Conservation (phyloP, 2,797 vertebrate species). For the Anisognathus igniventris region DNA sequence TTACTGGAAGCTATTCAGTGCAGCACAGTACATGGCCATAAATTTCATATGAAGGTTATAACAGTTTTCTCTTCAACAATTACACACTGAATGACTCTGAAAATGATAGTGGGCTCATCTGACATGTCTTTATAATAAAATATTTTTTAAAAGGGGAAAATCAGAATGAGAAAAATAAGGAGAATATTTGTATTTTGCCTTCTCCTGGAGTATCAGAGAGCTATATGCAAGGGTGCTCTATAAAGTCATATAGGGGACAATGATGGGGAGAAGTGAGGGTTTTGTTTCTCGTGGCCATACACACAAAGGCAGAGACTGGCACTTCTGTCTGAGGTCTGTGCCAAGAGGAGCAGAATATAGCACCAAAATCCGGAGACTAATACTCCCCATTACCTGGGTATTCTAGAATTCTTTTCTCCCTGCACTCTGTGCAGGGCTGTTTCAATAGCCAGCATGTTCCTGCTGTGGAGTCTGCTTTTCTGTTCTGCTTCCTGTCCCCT, state of each 20-base stretch:
- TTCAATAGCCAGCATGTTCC: neutral
- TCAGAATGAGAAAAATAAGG: neutral
- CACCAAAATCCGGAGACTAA: neutral
- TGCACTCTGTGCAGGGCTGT: neutral
- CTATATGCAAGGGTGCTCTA: neutral
- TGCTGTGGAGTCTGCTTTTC: neutral
- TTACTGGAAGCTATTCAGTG: neutral
- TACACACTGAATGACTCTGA: slow-evolving; percentile 35
- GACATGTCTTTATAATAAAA: neutral
- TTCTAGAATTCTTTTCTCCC: neutral
- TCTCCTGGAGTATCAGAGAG: neutral
- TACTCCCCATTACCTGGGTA: neutral
- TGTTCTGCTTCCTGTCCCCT: neutral
- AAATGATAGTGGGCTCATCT: slow-evolving; percentile 35
- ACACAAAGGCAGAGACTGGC: neutral
- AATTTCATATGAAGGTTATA: slow-evolving; percentile 25
- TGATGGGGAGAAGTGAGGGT: neutral
- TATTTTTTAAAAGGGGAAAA: neutral
- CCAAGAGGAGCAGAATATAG: neutral
- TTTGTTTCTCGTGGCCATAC: neutral
- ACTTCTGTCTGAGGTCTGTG: neutral
- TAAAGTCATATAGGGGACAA: neutral
- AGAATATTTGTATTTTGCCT: neutral
- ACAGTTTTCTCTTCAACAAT: slow-evolving; percentile 57
- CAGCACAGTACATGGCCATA: neutral